phyloP scores from a whole-genome alignment of 2,113 vertebrate genomes.

The Apistogramma diplotaenia region DNA sequence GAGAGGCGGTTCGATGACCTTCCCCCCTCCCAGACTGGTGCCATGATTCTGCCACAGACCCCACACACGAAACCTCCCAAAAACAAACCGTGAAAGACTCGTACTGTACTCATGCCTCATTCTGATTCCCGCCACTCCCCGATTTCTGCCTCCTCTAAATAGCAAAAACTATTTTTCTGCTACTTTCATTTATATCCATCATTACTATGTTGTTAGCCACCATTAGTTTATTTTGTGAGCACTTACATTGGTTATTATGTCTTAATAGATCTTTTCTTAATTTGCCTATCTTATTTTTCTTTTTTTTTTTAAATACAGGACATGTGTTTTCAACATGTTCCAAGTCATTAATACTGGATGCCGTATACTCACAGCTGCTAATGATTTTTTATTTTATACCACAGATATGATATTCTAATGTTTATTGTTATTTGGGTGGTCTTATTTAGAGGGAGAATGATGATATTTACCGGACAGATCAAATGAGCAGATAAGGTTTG shows the following conservation, averaged over 20 bases:
- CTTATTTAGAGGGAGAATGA: constrained; percentile 32
- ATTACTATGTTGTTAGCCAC: constrained; percentile 50
- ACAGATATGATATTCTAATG: constrained; percentile 54
- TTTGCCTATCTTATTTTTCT: constrained; percentile 39
- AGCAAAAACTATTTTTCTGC: constrained; percentile 47
- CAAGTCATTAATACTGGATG: constrained; percentile 61
- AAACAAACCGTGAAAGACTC: constrained; percentile 17
- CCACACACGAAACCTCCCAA: constrained; percentile 25
- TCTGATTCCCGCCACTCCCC: constrained; percentile 26
- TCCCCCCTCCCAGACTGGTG: constrained; percentile 33
- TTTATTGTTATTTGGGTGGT: constrained; percentile 21
- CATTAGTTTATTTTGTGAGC: constrained; percentile 62
- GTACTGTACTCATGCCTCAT: constrained; percentile 24
- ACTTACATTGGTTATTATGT: constrained; percentile 50
- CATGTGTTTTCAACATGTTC: constrained; percentile 70
- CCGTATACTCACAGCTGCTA: constrained; percentile 73
- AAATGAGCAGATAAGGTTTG: constrained; percentile 28
- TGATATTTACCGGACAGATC: constrained; percentile 34
- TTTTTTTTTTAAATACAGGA: constrained; percentile 53
- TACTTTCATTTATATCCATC: constrained; percentile 56
- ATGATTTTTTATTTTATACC: constrained; percentile 63
- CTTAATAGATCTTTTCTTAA: constrained; percentile 44
- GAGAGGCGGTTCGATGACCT: constrained; percentile 40
- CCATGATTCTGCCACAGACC: constrained; percentile 51
- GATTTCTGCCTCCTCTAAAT: constrained; percentile 41